Conservation (phyloP, 2,797 vertebrate species). For the Manis pentadactyla region DNA sequence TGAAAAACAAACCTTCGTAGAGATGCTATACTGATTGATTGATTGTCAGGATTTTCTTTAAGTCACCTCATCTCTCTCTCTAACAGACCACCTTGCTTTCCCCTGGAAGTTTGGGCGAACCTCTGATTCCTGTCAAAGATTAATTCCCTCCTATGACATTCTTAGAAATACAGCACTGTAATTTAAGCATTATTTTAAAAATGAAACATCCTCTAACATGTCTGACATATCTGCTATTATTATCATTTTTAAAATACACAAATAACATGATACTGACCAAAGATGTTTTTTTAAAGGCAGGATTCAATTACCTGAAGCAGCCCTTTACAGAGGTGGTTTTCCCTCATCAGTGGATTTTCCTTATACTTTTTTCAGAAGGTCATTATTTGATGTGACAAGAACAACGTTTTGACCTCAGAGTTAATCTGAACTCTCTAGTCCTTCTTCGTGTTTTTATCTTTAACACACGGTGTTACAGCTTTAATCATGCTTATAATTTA, state of each 20-base stretch:
- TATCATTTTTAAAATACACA: background rate
- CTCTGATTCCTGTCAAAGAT: background rate
- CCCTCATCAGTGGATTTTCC: background rate
- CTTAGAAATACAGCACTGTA: background rate
- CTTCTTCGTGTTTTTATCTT: background rate
- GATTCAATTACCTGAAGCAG: background rate
- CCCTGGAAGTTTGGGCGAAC: background rate
- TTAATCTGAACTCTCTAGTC: background rate
- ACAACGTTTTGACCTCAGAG: background rate
- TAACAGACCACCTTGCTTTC: background rate
- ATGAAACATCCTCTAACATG: background rate
- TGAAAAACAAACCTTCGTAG: background rate
- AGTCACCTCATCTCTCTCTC: background rate
- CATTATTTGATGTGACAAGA: slow-evolving; percentile 26
- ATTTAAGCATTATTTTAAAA: slow-evolving; percentile 3
- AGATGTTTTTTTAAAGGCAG: background rate
- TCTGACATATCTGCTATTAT: background rate
- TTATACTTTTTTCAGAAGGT: background rate
- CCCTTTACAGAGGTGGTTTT: background rate
- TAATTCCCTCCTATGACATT: background rate
- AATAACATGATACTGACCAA: background rate
- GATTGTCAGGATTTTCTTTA: background rate
- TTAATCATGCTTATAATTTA: background rate
- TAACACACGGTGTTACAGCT: background rate
- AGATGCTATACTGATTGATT: background rate